phyloP scores from a whole-genome alignment of 2,888 invertebrate species.

The Maniola hyperantus region DNA sequence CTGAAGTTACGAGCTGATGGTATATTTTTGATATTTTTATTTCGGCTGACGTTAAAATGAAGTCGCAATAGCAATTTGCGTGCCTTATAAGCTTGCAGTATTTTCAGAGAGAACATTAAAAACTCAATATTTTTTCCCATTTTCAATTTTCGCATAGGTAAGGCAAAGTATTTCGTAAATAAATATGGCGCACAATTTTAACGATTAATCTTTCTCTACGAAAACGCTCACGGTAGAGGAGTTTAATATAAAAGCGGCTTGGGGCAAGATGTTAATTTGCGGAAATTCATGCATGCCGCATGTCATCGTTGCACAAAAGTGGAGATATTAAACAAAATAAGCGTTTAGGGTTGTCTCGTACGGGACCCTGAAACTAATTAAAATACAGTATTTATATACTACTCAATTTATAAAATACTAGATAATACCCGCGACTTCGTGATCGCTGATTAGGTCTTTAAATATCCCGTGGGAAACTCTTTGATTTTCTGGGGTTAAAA shows the following conservation, averaged over 20 bases:
- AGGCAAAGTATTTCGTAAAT: neutral
- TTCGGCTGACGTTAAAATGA: no score
- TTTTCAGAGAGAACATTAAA: no score
- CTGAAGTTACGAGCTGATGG: no score
- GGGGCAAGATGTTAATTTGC: slow-evolving; percentile 27
- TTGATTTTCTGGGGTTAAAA: no score
- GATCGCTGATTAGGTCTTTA: no score
- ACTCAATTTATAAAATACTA: neutral
- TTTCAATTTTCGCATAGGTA: neutral
- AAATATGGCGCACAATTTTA: slow-evolving; percentile 8
- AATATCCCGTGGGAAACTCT: no score
- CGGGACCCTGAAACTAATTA: neutral
- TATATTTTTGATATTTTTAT: no score
- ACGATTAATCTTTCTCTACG: slow-evolving; percentile 22
- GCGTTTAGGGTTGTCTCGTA: slow-evolving; percentile 13
- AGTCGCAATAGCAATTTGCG: no score
- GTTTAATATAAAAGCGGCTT: slow-evolving; percentile 30
- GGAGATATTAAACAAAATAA: slow-evolving; percentile 29
- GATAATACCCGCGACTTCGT: no score
- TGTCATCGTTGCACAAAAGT: slow-evolving; percentile 21
- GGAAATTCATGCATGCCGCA: slow-evolving; percentile 27
- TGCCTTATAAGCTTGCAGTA: no score
- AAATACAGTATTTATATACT: neutral
- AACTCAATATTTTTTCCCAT: neutral
- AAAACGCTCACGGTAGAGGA: slow-evolving; percentile 26